A percentile compares a stretch with the other conserved stretches of the same genome.
Conservation (phyloP, 2,113 vertebrate genomes). For the Leucopsar rothschildi region DNA sequence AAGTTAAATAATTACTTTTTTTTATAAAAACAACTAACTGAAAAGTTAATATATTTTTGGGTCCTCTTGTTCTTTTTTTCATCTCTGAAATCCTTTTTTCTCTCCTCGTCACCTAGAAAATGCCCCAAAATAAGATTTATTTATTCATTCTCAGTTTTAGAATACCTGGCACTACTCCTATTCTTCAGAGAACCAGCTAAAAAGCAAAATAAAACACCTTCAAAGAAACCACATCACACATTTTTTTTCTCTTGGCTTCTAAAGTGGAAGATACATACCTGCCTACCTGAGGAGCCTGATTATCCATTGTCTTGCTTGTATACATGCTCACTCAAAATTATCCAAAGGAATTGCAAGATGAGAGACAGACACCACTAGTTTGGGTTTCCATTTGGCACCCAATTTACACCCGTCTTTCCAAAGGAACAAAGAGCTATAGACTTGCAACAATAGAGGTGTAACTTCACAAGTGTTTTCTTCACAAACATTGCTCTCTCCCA, state of each 20-base stretch:
- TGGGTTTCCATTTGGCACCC: background rate
- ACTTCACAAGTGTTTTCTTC: background rate
- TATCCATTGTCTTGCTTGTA: background rate
- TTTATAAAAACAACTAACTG: background rate
- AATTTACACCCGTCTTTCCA: background rate
- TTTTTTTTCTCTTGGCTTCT: background rate
- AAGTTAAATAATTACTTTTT: background rate
- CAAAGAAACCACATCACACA: constrained; percentile 35
- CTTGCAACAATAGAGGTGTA: background rate
- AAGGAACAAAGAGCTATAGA: background rate
- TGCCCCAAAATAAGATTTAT: background rate
- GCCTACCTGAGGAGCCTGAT: background rate
- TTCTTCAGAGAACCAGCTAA: background rate
- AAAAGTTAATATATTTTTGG: background rate
- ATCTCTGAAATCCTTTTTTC: background rate
- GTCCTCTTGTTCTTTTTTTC: background rate
- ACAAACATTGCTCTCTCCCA: background rate
- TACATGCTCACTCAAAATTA: background rate
- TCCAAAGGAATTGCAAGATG: background rate
- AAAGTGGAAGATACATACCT: background rate
- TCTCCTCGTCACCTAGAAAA: background rate
- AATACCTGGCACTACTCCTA: background rate
- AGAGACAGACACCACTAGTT: background rate
- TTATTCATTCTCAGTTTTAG: background rate
- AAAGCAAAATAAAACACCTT: background rate